A percentile compares a stretch with the other conserved stretches of the same genome.
Evolutionary conservation across 2,888 invertebrate species (phyloP).

Genomic region (Electrophaes corylata): DNA sequence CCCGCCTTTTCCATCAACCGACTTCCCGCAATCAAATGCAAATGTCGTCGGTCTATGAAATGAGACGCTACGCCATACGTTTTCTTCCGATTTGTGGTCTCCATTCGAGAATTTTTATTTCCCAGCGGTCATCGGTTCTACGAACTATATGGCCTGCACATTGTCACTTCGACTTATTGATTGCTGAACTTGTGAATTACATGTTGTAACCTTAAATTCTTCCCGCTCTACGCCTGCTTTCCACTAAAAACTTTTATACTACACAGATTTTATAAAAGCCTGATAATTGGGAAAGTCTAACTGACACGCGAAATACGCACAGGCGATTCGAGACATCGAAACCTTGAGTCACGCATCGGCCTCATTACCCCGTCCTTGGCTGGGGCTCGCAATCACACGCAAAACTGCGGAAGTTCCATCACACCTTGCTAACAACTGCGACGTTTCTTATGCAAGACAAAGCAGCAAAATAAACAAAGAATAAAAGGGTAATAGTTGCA

Average conservation of each 20-base stretch:
- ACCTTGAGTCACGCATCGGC: constrained; percentile 63
- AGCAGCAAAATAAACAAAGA: constrained; percentile 2
- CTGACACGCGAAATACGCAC: constrained; percentile 42
- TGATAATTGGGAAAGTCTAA: constrained; percentile 44
- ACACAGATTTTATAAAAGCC: constrained; percentile 23
- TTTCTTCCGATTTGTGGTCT: no score
- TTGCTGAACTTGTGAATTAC: no score
- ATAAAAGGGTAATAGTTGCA: background rate
- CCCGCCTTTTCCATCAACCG: no score
- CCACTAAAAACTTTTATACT: background rate
- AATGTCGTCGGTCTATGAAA: no score
- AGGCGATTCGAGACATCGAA: constrained; percentile 35
- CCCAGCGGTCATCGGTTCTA: no score
- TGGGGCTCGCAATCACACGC: constrained; percentile 48
- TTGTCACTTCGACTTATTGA: no score
- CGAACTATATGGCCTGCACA: no score
- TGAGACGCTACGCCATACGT: no score
- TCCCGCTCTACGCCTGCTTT: background rate
- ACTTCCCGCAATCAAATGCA: no score
- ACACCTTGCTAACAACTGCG: constrained; percentile 19
- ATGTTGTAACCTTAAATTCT: no score
- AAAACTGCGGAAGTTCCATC: constrained; percentile 50
- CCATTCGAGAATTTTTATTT: no score
- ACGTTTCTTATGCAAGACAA: constrained; percentile 17
- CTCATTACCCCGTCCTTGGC: constrained; percentile 62